Evolutionary conservation across 2,888 invertebrate species (phyloP), one percentile per base, ranked within the genome.

Genomic region (Vanessa cardui): DNA sequence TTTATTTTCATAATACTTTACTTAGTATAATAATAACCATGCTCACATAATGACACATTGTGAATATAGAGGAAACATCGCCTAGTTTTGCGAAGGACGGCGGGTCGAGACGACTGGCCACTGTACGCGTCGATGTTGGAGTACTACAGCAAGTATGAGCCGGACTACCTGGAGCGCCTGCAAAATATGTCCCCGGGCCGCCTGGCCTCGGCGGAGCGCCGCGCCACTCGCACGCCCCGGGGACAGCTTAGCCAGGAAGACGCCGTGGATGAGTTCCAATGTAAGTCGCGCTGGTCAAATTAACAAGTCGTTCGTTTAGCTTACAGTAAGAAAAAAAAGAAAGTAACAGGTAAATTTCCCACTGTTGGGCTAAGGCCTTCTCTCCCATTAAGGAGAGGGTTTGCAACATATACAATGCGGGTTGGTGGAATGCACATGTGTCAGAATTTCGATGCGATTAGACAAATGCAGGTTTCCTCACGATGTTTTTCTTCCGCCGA

Each of bases 31-130:
- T 21, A 12, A 31, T 1, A 56, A 15, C n/a, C n/a, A 33, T 31
- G 33, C 31, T 56, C 33, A 33, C n/a, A 7, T 33, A 18, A 26
- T 16, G 3, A 6, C 7, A 31, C 6, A n/a, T 54, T 54, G 31
- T 54, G n/a, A n/a, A 54, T 81, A 8, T 76, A 92, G 90, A 85
- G 92, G 64, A 92, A 91, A 75, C 86, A 90, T 74, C 84, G 90
- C 16, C 68, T 86, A 49, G 83, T 83, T 75, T 46, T 87, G 16
- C 86, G 83, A 63, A 87, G 84, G 61, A 81, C 83, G 15, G 73
- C 74, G 0, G 80, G 80, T 4, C 68, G 76, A 2, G 78, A 81
- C 5, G 82, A 86, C 31, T 92, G 92, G 92, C 80, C 86, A 0
- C 72, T 90, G 0, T 92, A 90, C 69, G 82, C 84, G 0, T 66